phyloP scores from a whole-genome alignment of 2,797 vertebrate species.

The Anguilla marmorata region DNA sequence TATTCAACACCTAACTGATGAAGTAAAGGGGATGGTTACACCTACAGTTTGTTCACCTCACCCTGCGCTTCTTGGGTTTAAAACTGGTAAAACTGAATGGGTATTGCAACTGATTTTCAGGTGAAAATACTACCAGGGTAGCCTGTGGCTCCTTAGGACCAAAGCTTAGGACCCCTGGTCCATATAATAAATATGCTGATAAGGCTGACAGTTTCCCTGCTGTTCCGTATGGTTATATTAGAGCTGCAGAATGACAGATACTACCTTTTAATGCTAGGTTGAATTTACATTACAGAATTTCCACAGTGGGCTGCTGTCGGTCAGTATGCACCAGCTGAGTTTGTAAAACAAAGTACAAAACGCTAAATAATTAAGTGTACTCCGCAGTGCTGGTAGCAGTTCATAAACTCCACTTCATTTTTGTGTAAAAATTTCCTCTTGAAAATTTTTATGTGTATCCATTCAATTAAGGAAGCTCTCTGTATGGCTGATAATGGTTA shows the following conservation, averaged over 20 bases:
- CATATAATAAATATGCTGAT: background rate
- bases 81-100: too few species aligned
- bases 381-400: background rate
- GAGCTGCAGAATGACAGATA: background rate
- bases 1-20: too few species aligned
- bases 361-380: background rate
- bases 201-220: background rate
- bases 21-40: too few species aligned
- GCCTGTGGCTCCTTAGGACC: too few species aligned
- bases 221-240: background rate
- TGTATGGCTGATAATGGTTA: background rate
- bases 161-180: too few species aligned
- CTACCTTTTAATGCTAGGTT: conserved; percentile 83
- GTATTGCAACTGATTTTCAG: too few species aligned
- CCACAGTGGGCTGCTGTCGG: conserved; percentile 78
- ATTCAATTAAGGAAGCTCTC: background rate
- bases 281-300: conserved; percentile 59
- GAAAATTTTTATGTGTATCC: background rate
- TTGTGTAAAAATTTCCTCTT: background rate
- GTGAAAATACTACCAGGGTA: too few species aligned
- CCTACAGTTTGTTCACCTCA: too few species aligned
- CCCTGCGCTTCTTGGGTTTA: too few species aligned
- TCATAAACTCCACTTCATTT: background rate
- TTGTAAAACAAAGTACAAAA: conserved; percentile 65
- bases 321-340: conserved; percentile 87